Evolutionary conservation across 2,113 vertebrate genomes (phyloP), one percentile per base, ranked within the genome.

Genomic region (Otolemur garnettii): DNA sequence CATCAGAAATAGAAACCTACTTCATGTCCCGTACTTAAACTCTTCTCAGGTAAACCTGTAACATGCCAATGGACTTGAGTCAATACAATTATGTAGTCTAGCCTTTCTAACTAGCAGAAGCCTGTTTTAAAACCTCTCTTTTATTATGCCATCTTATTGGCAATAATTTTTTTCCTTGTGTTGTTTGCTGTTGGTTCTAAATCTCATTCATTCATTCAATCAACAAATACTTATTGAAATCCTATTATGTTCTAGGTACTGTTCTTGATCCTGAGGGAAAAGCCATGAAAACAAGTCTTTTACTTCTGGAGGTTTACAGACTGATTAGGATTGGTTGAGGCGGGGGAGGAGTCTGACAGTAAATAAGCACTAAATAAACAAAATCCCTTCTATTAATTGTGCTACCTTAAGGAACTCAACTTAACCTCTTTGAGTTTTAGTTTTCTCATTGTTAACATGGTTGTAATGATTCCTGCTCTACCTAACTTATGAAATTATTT

Each of bases 11-110:
- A 97, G 68, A 91, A 96, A 91, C 55, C 69, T 79, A 33, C 75
- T 96, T 96, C 64, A 82, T 28, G 26, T 90, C 66, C 87, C 53
- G 60, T 59, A 88, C 71, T 95, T 92, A 91, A 93, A 96, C 95
- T 96, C 82, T 92, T 95, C 50, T 87, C 89, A 96, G 75, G 91
- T 96, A 92, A 96, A 93, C 96, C 28, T 19, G 19, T 95, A 86
- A 82, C 91, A 94, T 97, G 45, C 96, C 88, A 92, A 12, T 92
- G 82, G 68, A 91, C 90, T 91, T 94, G 81, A 96, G 85, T 97
- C 96, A 96, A 6, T 92, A 87, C 53, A 96, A 62, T 95, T 97
- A 77, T 50, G 42, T 50, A 74, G 62, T 91, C 57, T 95, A 83
- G 50, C 8, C 38, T 93, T 96, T 85, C 53, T 92, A 93, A 97